These are phyloP conservation scores for Pachyrhynchus sulphureomaculatus DNA, from an alignment of 1,140 invertebrate species.

Conservation along the genomic window DNA sequence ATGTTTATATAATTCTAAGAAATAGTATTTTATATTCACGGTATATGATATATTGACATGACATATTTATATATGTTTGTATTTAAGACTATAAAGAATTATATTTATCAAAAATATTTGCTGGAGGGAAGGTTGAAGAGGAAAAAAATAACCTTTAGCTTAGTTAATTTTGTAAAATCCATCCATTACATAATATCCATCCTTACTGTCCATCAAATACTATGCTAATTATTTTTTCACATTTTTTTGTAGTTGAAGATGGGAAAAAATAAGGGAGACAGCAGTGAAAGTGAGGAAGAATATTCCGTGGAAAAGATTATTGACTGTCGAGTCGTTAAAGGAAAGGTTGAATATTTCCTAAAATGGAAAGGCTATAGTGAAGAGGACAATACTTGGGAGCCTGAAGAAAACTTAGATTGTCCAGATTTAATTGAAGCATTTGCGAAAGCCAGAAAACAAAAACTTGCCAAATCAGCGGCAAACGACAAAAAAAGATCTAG, in stretches of 20 bases:
- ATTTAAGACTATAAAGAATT: too few species aligned
- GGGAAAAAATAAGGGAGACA: slow-evolving; percentile 40
- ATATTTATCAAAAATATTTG: too few species aligned
- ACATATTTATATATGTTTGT: too few species aligned
- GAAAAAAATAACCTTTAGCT: too few species aligned
- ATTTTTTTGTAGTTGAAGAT: slow-evolving; percentile 27
- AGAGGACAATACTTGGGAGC: slow-evolving; percentile 85
- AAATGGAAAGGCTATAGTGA: slow-evolving; percentile 92
- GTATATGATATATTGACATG: too few species aligned
- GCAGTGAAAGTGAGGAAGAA: slow-evolving; percentile 72
- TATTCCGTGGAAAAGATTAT: slow-evolving; percentile 91
- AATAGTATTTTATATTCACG: too few species aligned
- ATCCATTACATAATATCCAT: too few species aligned
- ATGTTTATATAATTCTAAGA: too few species aligned
- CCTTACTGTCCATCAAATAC: too few species aligned
- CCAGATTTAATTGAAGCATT: slow-evolving; percentile 89
- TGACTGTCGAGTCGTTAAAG: slow-evolving; percentile 76
- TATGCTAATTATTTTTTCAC: too few species aligned
- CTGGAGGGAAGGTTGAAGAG: too few species aligned
- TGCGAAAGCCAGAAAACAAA: slow-evolving; percentile 69
- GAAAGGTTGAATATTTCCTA: slow-evolving; percentile 84
- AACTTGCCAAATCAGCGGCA: slow-evolving; percentile 38
- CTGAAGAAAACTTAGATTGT: slow-evolving; percentile 91
- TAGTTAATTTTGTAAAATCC: too few species aligned
- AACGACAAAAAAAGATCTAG: slow-evolving; percentile 51